phyloP scores from a whole-genome alignment of 2,888 invertebrate species.

The Cecidostiba fungosa region DNA sequence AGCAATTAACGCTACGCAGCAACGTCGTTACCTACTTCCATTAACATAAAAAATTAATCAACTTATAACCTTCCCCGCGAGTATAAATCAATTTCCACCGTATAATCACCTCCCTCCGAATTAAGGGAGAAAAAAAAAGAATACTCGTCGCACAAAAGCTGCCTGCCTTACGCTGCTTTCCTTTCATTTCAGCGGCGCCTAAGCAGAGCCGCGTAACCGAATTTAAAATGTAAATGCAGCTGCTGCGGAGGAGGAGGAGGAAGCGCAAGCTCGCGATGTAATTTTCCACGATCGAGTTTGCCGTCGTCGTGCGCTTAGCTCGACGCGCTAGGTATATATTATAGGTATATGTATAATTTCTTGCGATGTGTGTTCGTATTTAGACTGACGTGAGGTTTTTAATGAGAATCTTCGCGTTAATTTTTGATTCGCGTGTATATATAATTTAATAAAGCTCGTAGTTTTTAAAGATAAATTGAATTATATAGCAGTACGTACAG shows the following conservation, averaged over 20 bases:
- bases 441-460: too few relatives aligned
- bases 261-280: conserved; percentile 59
- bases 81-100: not conserved
- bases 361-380: not conserved
- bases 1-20: not conserved
- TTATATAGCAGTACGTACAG: too few relatives aligned
- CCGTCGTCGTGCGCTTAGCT: conserved; percentile 58
- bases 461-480: too few relatives aligned
- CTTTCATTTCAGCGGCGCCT: conserved; percentile 63
- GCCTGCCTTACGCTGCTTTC: conserved; percentile 53
- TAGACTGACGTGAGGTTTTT: not conserved
- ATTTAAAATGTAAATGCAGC: conserved; percentile 69
- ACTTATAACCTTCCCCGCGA: not conserved
- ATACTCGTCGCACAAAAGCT: not conserved
- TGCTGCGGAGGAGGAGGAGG: conserved; percentile 22
- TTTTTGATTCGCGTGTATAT: too few relatives aligned
- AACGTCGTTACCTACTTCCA: not conserved
- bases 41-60: not conserved
- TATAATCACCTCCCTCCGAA: not conserved
- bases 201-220: conserved; percentile 66
- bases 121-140: not conserved
- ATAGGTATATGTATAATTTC: conserved; percentile 26
- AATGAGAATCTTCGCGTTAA: not conserved
- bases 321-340: conserved; percentile 23
- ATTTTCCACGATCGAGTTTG: conserved; percentile 67